A percentile compares a stretch with the other conserved stretches of the same genome.
phyloP scores from a whole-genome alignment of 1,140 invertebrate genomes.

The Drosophila fuyamai region DNA sequence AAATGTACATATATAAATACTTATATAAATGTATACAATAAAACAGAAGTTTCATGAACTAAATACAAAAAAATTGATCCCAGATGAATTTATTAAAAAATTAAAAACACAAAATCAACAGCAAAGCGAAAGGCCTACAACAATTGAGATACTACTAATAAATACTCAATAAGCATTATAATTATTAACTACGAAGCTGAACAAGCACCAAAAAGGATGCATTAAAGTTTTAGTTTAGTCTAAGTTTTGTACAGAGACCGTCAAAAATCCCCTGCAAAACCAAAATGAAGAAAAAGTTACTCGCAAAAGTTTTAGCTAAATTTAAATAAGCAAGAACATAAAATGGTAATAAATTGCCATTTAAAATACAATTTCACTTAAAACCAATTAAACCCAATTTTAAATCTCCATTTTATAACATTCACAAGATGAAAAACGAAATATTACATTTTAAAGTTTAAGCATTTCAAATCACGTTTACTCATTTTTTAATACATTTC shows the following conservation, averaged over 20 bases:
- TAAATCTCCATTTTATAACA: constrained; percentile 48
- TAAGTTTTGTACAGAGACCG: constrained; percentile 25
- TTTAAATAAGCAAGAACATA: constrained; percentile 54
- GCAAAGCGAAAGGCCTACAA: constrained; percentile 34
- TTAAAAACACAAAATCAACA: constrained; percentile 25
- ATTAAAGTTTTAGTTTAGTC: constrained; percentile 15
- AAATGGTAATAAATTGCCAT: constrained; percentile 38
- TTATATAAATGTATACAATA: constrained; percentile 40
- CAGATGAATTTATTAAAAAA: constrained; percentile 42
- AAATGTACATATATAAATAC: constrained; percentile 65
- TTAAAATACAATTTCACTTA: constrained; percentile 50
- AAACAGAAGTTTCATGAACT: constrained; percentile 63
- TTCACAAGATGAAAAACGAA: constrained; percentile 22
- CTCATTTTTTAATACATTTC: constrained; percentile 37
- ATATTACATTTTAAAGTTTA: constrained; percentile 41
- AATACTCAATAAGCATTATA: constrained; percentile 64
- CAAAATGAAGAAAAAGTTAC: constrained; percentile 41
- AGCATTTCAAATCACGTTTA: constrained; percentile 44
- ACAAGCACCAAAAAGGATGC: constrained; percentile 5
- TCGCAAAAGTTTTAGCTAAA: constrained; percentile 63
- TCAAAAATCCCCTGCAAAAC: constrained; percentile 22
- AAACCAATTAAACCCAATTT: constrained; percentile 44
- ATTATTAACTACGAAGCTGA: constrained; percentile 30
- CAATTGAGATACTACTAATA: constrained; percentile 61
- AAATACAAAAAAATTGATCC: constrained; percentile 40